Base-by-base conservation (phyloP, 2,113 vertebrate genomes). In the Lipotes vexillifer region DNA sequence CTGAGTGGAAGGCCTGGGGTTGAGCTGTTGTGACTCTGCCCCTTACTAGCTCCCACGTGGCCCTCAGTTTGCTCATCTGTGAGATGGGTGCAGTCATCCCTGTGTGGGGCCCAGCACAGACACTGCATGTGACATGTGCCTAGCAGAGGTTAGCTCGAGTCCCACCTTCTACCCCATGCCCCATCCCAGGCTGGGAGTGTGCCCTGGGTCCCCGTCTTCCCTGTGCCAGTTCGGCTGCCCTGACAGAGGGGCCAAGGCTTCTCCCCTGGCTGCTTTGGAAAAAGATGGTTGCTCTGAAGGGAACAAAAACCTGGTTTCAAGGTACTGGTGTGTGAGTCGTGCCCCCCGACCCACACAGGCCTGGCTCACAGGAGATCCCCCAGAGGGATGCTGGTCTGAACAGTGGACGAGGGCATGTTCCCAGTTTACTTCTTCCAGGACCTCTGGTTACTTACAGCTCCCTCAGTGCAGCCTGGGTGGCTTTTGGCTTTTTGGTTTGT, bases 401-500 rank as follows among this genome's bases (percentile, higher is more conserved):
- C 80, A 2, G 41, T 15, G 25, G 69, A 66, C 8, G 0, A 6
- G 20, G 23, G 38, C 38, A 0, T 7, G n/a, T 27, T 63, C 72
- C 49, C 2, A 0, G 23, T n/a, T 21, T 0, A 1, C 38, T 63
- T 52, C 49, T 46, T 41, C 25, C 33, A 20, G 78, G 75, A 49
- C 69, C 38, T 57, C 31, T 7, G 59, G 13, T 44, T 27, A 13
- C 41, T 21, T 36, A 49, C 61, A 29, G 49, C 27, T 20, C 36
- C 23, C 49, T n/a, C 31, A 13, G 96, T 86, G 93, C 49, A 97
- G 78, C 97, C 98, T 93, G 27, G 20, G 20, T 20, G 18, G 97
- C 97, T 55, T 44, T 29, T 3, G 41, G 25, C 36, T n/a, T 66
- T 98, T 98, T 97, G 96, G 96, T 98, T 98, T 98, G 98, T 98